Conservation (phyloP, 2,113 vertebrate species). For the Apus apus region DNA sequence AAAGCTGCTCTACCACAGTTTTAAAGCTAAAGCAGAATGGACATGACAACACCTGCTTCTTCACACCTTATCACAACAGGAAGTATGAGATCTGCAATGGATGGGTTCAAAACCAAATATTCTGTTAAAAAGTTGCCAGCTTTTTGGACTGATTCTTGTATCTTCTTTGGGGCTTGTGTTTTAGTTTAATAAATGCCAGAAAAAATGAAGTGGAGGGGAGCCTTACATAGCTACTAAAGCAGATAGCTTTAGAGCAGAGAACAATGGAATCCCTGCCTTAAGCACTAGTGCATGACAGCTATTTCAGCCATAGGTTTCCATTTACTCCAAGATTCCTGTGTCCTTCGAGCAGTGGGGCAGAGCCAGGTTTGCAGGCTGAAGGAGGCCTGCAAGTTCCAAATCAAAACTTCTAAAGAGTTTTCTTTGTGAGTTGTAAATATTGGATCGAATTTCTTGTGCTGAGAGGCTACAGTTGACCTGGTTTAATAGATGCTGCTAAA, state of each 20-base stretch:
- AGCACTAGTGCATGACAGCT: background rate
- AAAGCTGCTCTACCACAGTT: background rate
- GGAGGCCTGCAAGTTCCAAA: background rate
- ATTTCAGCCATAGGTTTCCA: background rate
- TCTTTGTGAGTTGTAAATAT: background rate
- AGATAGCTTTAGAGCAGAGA: background rate
- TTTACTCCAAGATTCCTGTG: background rate
- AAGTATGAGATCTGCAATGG: background rate
- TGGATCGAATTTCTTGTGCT: background rate
- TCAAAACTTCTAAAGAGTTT: background rate
- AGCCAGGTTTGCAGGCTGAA: background rate
- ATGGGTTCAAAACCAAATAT: background rate
- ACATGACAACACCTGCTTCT: background rate
- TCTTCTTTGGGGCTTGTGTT: background rate
- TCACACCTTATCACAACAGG: background rate
- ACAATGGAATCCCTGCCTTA: background rate
- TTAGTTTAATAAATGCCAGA: background rate
- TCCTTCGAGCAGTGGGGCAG: background rate
- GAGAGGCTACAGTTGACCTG: slow-evolving; percentile 20
- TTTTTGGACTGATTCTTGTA: background rate
- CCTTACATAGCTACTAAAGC: background rate
- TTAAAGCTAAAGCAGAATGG: background rate
- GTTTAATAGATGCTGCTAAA: slow-evolving; percentile 30
- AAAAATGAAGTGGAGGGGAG: background rate
- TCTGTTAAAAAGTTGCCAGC: background rate